Evolutionary conservation across 2,888 invertebrate species (phyloP), one percentile per base, ranked within the genome.

Genomic region (Dynastes tityus): DNA sequence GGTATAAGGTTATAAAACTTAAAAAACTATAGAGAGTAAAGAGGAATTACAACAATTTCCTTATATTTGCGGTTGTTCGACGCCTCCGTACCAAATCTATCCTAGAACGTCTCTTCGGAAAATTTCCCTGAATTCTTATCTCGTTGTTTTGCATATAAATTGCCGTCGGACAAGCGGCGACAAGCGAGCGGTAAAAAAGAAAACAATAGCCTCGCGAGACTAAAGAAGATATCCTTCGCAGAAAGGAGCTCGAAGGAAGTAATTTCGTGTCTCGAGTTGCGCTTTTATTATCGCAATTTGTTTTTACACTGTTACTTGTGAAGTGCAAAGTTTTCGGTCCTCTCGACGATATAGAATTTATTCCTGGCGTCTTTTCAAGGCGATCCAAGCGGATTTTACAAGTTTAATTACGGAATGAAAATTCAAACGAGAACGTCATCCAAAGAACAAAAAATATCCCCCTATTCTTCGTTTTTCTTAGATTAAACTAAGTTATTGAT

Each of bases 231-330:
- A 68, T 51, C 27, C 13, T 11, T 11, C 9, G 2, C 0, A 11
- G 45, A 2, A 49, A 13, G 13, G 13, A 51, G 27, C 51, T 51
- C 29, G 68, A 29, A 13, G 51, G 29, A 22, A 68, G 27, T 49
- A 68, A 22, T 49, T 68, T 49, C 51, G 29, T 51, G 22, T 51
- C 51, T 68, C 11, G 13, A 51, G 68, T 68, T 68, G 49, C 27
- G 51, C 29, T 68, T 68, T 51, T 68, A 68, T 27, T 27, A 51
- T 51, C 51, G 49, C 68, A 68, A 68, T 68, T 68, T 68, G 68
- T 68, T 68, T 68, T 68, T 65, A 65, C 51, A 51, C 51, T 29
- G 68, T 68, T 29, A 68, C 68, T 68, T 27, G 51, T 11, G 51
- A 68, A 51, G 51, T 68, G 22, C 16, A 68, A 40, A 65, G 29